Evolutionary conservation across 2,888 invertebrate genomes (phyloP), one percentile per base, ranked within the genome.

Genomic region (Acleris cristana): DNA sequence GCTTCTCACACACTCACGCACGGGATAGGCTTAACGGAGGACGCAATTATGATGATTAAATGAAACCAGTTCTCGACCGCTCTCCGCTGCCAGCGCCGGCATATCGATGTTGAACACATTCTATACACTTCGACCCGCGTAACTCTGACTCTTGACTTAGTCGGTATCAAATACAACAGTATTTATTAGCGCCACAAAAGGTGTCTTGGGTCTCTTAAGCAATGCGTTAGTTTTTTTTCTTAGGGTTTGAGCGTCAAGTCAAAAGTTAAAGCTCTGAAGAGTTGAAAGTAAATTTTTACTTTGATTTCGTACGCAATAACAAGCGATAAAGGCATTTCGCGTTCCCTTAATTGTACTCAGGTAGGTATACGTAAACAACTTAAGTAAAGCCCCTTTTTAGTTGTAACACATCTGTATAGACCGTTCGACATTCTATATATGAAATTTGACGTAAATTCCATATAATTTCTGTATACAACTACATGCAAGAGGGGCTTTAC

Each of bases 1-100:
- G 34, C 34, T 10, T 34, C 34, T 76, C 74, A 74, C 77, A 77
- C 80, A 79, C 75, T 78, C 76, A 71, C 75, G 76, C 80, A 75
- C 79, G 82, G 82, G 83, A 84, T 85, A 86, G 85, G 84, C 82
- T 89, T 88, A 89, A 88, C 89, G 88, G 89, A 86, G 89, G 89
- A 87, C 86, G 88, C 90, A 91, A 91, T 91, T 90, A 90, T 89
- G 88, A 90, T 90, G 91, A 90, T 92, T 90, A 89, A 88, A 88
- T 83, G 83, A 87, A 91, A 91, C 92, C 89, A 89, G 92, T 91
- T 90, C 83, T 83, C 74, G 76, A 78, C 71, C 82, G 81, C 80
- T 78, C 81, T 79, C 73, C 80, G 80, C 81, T 83, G 84, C 79
- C 81, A 64, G 59, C 61, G 59, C 67, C 64, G 84, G 82, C 84